A percentile compares a stretch with the other conserved stretches of the same genome.
Conservation (phyloP, 1,140 invertebrate genomes). For the Drosophila persimilis region DNA sequence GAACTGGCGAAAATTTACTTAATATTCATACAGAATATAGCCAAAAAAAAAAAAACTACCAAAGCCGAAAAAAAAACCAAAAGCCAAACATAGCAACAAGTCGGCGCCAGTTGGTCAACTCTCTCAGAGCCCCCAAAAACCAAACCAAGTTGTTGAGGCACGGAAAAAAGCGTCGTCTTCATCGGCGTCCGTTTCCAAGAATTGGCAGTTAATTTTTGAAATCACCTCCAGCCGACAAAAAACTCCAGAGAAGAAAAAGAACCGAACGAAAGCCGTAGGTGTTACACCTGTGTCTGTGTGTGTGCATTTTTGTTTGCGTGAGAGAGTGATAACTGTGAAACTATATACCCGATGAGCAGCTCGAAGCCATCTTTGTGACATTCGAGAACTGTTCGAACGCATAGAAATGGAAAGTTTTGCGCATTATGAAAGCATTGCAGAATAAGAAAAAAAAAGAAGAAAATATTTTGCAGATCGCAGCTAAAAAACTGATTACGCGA, state of each 20-base stretch:
- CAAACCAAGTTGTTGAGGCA: slow-evolving; percentile 22
- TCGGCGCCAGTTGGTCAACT: slow-evolving; percentile 57
- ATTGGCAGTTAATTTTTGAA: slow-evolving; percentile 80
- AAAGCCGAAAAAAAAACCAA: slow-evolving; percentile 44
- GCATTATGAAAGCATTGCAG: slow-evolving; percentile 43
- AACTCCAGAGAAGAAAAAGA: slow-evolving; percentile 14
- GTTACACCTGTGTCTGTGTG: slow-evolving; percentile 24
- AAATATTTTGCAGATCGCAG: slow-evolving; percentile 40
- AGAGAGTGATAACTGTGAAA: slow-evolving; percentile 58
- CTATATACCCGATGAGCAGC: slow-evolving; percentile 34
- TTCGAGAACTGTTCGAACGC: slow-evolving; percentile 46
- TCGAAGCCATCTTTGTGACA: slow-evolving; percentile 3
- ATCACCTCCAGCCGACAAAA: slow-evolving; percentile 44
- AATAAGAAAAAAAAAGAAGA: slow-evolving; percentile 17
- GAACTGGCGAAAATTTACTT: slow-evolving; percentile 56
- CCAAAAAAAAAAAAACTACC: slow-evolving; percentile 14
- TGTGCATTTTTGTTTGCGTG: slow-evolving; percentile 24
- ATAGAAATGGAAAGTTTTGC: slow-evolving; percentile 71
- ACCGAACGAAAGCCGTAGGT: slow-evolving; percentile 38
- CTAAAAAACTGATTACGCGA: slow-evolving; percentile 73
- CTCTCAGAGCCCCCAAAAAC: neutral
- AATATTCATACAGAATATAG: slow-evolving; percentile 56
- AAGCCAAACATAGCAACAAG: slow-evolving; percentile 73
- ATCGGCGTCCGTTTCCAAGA: slow-evolving; percentile 58
- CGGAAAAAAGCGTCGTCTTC: slow-evolving; percentile 37